Evolutionary conservation across 2,888 invertebrate species (phyloP).

Genomic region (Limnephilus auricula): DNA sequence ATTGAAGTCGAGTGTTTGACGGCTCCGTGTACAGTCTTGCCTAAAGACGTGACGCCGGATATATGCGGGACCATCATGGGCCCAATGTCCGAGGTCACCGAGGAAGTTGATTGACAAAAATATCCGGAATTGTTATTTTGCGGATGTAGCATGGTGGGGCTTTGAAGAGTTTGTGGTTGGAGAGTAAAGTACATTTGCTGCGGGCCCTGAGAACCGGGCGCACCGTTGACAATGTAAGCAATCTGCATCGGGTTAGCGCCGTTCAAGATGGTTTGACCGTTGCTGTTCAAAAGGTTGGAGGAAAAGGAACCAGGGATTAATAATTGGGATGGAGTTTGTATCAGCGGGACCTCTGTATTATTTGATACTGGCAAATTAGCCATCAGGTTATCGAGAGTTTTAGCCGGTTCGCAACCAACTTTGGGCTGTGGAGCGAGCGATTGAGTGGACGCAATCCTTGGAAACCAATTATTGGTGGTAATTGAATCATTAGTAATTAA

Average conservation of each 20-base stretch:
- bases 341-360: not conserved
- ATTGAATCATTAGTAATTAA: too few species aligned
- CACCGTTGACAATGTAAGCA: not conserved
- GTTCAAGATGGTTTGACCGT: not conserved
- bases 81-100: not conserved
- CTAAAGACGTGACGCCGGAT: conserved; percentile 13
- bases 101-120: not conserved
- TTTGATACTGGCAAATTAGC: not conserved
- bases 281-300: not conserved
- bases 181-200: conserved; percentile 4
- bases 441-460: conserved; percentile 7
- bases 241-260: conserved; percentile 27
- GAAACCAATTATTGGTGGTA: not conserved
- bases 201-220: not conserved
- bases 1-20: not conserved
- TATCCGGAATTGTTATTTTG: not conserved
- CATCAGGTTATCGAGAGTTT: not conserved
- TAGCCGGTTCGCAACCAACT: not conserved
- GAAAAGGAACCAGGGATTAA: not conserved
- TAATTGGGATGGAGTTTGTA: not conserved
- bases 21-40: not conserved
- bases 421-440: conserved; percentile 7
- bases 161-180: not conserved
- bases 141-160: not conserved
- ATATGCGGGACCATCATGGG: not conserved